Conservation (phyloP, 2,888 invertebrate genomes). For the Eupithecia vulgata region DNA sequence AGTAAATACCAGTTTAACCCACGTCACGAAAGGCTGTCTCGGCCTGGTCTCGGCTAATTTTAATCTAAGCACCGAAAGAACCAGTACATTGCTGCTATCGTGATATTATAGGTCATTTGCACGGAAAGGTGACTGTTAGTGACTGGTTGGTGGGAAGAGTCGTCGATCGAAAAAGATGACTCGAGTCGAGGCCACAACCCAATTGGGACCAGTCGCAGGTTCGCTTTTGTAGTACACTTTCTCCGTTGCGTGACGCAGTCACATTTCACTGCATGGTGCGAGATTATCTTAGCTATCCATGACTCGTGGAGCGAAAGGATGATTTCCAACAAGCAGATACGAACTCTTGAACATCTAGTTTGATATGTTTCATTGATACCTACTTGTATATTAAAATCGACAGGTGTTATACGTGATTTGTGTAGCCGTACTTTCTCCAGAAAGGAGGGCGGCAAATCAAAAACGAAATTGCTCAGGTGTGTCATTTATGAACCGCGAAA, state of each 20-base stretch:
- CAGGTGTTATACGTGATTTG: slow-evolving; percentile 59
- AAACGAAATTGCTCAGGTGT: slow-evolving; percentile 48
- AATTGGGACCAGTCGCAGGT: slow-evolving; percentile 79
- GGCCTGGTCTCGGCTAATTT: slow-evolving; percentile 32
- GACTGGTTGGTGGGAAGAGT: slow-evolving; percentile 57
- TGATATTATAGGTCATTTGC: slow-evolving; percentile 45
- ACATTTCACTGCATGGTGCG: slow-evolving; percentile 68
- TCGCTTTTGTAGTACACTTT: slow-evolving; percentile 80
- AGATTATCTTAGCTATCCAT: slow-evolving; percentile 27
- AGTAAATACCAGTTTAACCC: slow-evolving; percentile 30
- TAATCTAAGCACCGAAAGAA: slow-evolving; percentile 37
- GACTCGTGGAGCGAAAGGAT: slow-evolving; percentile 36
- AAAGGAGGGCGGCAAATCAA: slow-evolving; percentile 52
- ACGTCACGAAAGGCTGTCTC: slow-evolving; percentile 16
- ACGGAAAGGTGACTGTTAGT: slow-evolving; percentile 41
- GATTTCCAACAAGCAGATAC: slow-evolving; percentile 31
- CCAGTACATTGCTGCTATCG: slow-evolving; percentile 40
- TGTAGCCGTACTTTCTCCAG: slow-evolving; percentile 60
- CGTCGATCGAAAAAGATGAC: slow-evolving; percentile 63
- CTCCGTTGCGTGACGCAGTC: slow-evolving; percentile 77
- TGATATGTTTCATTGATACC: slow-evolving; percentile 32
- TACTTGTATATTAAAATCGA: slow-evolving; percentile 45
- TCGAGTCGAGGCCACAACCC: slow-evolving; percentile 79
- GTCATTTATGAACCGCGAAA: slow-evolving; percentile 43
- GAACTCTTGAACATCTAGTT: slow-evolving; percentile 19